Percentiles rank a stretch among this genome's conserved stretches.
These are phyloP conservation scores for Eulimnadia texana DNA, from an alignment of 1,140 invertebrate species.

Conservation along the genomic window DNA sequence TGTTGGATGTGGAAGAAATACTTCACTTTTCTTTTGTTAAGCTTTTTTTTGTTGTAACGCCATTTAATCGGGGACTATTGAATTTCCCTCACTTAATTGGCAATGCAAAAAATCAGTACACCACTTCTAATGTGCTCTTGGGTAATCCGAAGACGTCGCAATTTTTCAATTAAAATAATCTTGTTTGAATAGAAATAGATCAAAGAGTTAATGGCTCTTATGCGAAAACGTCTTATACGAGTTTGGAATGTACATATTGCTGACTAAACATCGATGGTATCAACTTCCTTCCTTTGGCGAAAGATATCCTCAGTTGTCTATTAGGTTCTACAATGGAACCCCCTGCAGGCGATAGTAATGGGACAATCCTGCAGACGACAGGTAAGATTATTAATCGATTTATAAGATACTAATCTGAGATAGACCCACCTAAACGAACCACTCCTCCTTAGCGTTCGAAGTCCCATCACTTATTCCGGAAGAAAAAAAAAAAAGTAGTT, in stretches of 20 bases:
- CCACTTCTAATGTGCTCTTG: no score
- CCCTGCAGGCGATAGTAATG: conserved; percentile 39
- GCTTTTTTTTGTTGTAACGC: no score
- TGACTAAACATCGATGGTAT: background rate
- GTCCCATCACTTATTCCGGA: conserved; percentile 35
- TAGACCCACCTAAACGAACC: conserved; percentile 39
- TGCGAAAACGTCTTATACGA: no score
- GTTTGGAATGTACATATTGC: background rate
- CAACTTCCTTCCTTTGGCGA: background rate
- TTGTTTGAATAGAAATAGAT: background rate
- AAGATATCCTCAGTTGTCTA: background rate
- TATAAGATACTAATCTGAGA: conserved; percentile 1
- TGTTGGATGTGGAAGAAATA: no score
- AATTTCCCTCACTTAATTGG: no score
- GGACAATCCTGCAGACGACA: conserved; percentile 30
- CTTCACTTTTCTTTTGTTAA: no score
- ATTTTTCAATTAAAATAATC: no score
- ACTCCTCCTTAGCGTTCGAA: conserved; percentile 45
- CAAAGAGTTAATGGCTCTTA: background rate
- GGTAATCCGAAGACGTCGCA: no score
- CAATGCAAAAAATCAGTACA: no score
- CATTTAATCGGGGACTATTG: no score
- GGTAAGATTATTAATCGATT: background rate
- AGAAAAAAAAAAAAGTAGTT: background rate
- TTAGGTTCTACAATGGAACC: background rate